These are phyloP conservation scores for Castor canadensis DNA, from an alignment of 2,113 vertebrate genomes.

Conservation along the genomic window DNA sequence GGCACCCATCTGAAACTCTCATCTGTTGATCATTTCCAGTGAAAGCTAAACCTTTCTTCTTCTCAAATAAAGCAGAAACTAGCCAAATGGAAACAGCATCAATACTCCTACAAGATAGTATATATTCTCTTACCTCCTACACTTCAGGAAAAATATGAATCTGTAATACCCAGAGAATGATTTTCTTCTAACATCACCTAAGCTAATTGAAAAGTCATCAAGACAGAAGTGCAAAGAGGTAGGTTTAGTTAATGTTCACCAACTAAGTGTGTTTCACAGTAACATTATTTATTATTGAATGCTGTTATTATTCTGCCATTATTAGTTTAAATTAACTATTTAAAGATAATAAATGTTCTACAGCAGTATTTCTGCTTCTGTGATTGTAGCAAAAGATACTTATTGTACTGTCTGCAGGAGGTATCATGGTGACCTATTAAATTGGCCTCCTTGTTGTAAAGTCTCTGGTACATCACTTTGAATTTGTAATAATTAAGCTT, in stretches of 20 bases:
- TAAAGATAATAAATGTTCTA: background rate
- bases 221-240: background rate
- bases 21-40: background rate
- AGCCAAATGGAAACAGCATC: background rate
- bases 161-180: background rate
- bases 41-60: background rate
- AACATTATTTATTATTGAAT: background rate
- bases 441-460: background rate
- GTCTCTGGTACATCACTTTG: background rate
- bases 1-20: constrained; percentile 8
- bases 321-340: background rate
- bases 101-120: background rate
- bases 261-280: background rate
- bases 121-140: background rate
- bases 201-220: background rate
- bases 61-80: background rate
- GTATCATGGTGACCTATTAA: background rate
- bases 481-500: background rate
- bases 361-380: background rate
- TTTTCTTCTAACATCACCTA: background rate
- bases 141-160: background rate
- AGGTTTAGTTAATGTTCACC: background rate
- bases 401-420: background rate
- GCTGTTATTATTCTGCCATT: background rate
- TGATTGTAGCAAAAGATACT: background rate